Evolutionary conservation across 2,888 invertebrate genomes (phyloP), one percentile per base, ranked within the genome.

Genomic region (Pheosia gnoma): DNA sequence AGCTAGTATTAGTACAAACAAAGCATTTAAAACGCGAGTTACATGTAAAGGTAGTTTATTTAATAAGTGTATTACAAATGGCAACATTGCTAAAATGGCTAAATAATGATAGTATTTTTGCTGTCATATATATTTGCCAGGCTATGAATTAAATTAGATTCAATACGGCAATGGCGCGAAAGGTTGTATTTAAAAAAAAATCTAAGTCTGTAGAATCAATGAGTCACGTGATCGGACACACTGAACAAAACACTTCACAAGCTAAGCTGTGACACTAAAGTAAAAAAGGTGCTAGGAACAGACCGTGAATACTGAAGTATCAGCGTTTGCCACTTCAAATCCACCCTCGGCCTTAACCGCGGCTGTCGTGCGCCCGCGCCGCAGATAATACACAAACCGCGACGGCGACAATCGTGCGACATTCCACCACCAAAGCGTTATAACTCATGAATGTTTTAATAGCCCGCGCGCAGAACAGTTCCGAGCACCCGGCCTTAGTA

Each of bases 371-470:
- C 78, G 66, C 75, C 62, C 56, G 70, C 67, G 66, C 78, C 72
- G 73, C 72, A 78, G 76, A 68, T 75, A 75, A 74, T 45, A 57
- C 77, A 77, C 70, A 68, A 66, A 70, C 67, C 62, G 58, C 73
- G 61, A 66, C 73, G 78, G 63, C 76, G 72, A 77, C 73, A 79
- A 74, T 78, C 78, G 78, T 78, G 78, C 71, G 71, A 82, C 83
- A 80, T 77, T 77, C 77, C 66, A 59, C 67, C 59, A 71, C 67
- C 59, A 71, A 75, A 79, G 75, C 75, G 78, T 75, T 80, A 79
- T 82, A 83, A 82, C 80, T 84, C 84, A 83, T 78, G 82, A 80
- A 82, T 82, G 82, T 83, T 80, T 78, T 79, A 81, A 86, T 75
- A 75, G 72, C 67, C 63, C 62, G 62, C 63, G 70, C 69, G 66